Evolutionary conservation across 2,888 invertebrate genomes (phyloP), one percentile per base, ranked within the genome.

Genomic region (Lithophane socia): DNA sequence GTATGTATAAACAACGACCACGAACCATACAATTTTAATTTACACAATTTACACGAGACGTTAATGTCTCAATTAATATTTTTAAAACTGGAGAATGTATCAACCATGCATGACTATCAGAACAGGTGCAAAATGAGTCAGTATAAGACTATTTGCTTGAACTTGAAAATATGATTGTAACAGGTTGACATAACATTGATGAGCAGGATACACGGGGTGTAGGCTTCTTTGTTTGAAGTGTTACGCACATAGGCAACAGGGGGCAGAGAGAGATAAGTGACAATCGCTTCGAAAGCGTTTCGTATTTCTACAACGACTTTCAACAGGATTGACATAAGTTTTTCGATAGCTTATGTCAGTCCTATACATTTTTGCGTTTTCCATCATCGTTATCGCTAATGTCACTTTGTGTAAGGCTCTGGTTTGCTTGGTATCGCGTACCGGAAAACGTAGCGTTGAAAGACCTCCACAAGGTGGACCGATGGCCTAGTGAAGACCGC

Each of bases 71-170:
- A 65, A 24, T 21, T 47, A 29, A 54, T 79, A 61, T 37, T 37
- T 37, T n/a, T 52, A 72, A 83, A 61, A 74, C 44, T 58, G 21
- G 24, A 56, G 54, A n/a, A 65, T 75, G 44, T 83, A 68, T 70
- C 52, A 70, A 58, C 56, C 44, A 71, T 29, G 37, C 49, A 47
- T 63, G 66, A 73, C 54, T 65, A 69, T 67, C 60, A 68, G 37
- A 73, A 52, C 83, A 83, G 83, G 83, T 83, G 83, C 29, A 58
- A 7, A 37, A 58, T 85, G 83, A 77, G 18, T 85, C 83, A 83
- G 13, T 44, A 37, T 21, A 82, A 16, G 58, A 77, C 54, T 79
- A 82, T 73, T 68, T 47, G 42, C 56, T 63, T 80, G 70, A 69
- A 67, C 52, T 73, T 73, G 72, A 49, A 77, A 63, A 42, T 77